phyloP scores from a whole-genome alignment of 2,797 vertebrate genomes.

The Heteromormyrus szaboi region DNA sequence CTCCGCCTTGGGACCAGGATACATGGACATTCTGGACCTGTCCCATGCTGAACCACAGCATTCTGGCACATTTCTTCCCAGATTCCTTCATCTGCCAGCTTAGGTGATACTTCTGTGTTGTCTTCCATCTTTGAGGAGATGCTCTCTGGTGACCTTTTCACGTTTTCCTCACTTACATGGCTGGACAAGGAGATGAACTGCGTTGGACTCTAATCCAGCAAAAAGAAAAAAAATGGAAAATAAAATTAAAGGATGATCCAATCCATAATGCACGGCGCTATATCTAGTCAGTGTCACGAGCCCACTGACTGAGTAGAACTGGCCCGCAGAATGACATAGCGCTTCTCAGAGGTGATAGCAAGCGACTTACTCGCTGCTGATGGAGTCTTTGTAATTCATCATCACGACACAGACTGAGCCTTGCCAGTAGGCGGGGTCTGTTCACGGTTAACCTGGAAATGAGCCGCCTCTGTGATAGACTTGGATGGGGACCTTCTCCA shows the following conservation, averaged over 20 bases:
- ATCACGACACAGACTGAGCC: slow-evolving; percentile 54
- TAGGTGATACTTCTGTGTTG: background rate
- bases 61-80: background rate
- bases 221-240: background rate
- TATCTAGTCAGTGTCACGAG: background rate
- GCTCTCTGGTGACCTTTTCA: background rate
- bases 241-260: background rate
- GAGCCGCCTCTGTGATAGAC: slow-evolving; percentile 52
- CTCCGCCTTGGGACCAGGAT: background rate
- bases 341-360: background rate
- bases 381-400: slow-evolving; percentile 39
- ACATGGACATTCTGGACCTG: background rate
- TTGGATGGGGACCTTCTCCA: slow-evolving; percentile 46
- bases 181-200: background rate
- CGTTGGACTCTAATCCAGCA: background rate
- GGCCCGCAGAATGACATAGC: background rate
- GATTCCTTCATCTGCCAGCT: background rate
- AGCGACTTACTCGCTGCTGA: slow-evolving; percentile 22
- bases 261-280: background rate
- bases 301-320: background rate
- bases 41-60: background rate
- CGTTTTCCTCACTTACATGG: background rate
- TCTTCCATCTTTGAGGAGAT: background rate
- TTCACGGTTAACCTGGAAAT: slow-evolving; percentile 52
- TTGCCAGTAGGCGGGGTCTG: slow-evolving; percentile 51